Conservation (phyloP, 1,140 invertebrate species). For the Cotesia typhae region DNA sequence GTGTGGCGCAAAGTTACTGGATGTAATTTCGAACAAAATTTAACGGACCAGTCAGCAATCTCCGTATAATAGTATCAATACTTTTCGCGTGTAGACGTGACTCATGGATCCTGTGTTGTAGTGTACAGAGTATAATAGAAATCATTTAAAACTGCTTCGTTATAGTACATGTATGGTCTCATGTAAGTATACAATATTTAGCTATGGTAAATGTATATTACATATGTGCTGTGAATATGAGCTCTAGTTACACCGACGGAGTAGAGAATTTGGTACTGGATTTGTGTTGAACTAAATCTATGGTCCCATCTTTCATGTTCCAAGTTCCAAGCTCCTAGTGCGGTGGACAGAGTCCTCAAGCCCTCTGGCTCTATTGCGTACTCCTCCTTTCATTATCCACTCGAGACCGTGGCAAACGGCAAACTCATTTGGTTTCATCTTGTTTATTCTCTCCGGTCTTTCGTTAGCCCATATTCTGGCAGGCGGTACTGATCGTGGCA, state of each 20-base stretch:
- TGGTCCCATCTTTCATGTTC: conserved; percentile 33
- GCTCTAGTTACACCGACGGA: background rate
- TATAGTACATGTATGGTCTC: no score
- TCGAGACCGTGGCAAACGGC: conserved; percentile 33
- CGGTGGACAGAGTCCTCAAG: conserved; percentile 17
- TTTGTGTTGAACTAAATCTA: background rate
- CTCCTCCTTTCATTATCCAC: conserved; percentile 35
- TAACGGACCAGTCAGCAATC: conserved; percentile 25
- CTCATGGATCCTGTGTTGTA: background rate
- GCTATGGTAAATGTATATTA: no score
- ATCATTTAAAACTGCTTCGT: background rate
- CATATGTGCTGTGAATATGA: no score
- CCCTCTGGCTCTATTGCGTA: conserved; percentile 4
- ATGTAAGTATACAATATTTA: no score
- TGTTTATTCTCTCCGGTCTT: conserved; percentile 36
- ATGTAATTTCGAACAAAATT: conserved; percentile 50
- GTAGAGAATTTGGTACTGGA: no score
- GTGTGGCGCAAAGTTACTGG: conserved; percentile 33
- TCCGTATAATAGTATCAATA: conserved; percentile 1
- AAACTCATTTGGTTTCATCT: conserved; percentile 31
- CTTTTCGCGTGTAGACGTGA: background rate
- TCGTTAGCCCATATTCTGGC: background rate
- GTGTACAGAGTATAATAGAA: no score
- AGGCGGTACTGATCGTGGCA: background rate
- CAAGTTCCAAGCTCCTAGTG: conserved; percentile 18